Evolutionary conservation across 2,113 vertebrate species (phyloP), one percentile per base, ranked within the genome.

Genomic region (Sylvietta virens): DNA sequence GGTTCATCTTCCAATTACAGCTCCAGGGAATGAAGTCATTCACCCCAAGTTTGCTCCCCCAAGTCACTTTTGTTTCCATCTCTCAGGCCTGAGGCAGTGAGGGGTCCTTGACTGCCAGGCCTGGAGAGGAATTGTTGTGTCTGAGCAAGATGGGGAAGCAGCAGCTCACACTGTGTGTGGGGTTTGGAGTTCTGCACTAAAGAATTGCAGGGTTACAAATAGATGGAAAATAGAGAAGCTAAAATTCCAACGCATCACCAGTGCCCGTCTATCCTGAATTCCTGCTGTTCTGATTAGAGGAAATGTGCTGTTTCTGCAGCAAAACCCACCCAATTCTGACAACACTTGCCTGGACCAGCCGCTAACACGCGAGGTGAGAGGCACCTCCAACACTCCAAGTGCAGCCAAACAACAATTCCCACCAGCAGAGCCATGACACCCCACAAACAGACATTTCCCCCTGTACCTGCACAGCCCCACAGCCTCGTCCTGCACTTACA

Each of bases 401-500:
- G 22, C 30, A 53, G 20, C 30, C 91, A 72, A 31, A 3, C 1
- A 13, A 11, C 3, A 20, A 15, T 28, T 15, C 16, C n/a, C 57
- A 27, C 13, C 23, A 73, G 14, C 37, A 39, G 7, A 16, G 19
- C 14, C 87, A 33, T 11, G 19, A 54, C 31, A 72, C 0, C 3
- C 30, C 40, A 8, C 0, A 1, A 3, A 13, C 3, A 19, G n/a
- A 1, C 5, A 6, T 3, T 17, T 8, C 0, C 39, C 45, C 20
- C 8, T 2, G 13, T 7, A 17, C 7, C 56, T 14, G 19, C n/a
- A 12, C 15, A 57, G 15, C 27, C 12, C 26, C 40, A 1, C 15
- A 56, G 45, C 22, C 2, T 0, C 5, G 16, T 2, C 6, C 17
- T 6, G 47, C 47, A 97, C 98, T 98, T 93, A 99, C 99, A 14